Conservation (phyloP, 2,113 vertebrate species). For the Thamnaconus septentrionalis region DNA sequence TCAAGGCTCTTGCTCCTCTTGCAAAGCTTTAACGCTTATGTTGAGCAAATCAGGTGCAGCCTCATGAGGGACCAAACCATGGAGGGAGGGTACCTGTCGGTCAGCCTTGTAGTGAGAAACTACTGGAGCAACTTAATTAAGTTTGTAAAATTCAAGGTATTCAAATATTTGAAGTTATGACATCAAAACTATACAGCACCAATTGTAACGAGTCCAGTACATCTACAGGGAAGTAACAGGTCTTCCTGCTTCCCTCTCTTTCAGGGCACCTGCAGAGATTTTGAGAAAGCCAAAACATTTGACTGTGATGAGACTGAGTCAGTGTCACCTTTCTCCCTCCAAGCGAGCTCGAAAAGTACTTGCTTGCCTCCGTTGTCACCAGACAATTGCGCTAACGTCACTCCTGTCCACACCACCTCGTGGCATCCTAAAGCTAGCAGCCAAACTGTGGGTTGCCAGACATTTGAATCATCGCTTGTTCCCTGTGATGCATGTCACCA, state of each 20-base stretch:
- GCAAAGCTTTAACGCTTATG: conserved; percentile 83
- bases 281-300: too few species aligned
- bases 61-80: conserved; percentile 14
- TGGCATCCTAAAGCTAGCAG: conserved; percentile 16
- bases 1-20: conserved; percentile 88
- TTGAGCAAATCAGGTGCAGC: conserved; percentile 63
- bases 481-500: conserved; percentile 80
- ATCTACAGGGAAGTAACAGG: too few species aligned
- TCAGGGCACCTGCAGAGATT: too few species aligned
- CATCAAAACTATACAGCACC: too few species aligned
- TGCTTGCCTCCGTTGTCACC: too few species aligned
- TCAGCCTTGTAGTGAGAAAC: conserved; percentile 82
- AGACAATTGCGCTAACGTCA: too few species aligned
- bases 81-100: conserved; percentile 75
- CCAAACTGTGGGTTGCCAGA: conserved; percentile 73
- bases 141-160: conserved; percentile 66
- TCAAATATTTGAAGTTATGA: background rate
- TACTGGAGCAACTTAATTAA: conserved; percentile 85
- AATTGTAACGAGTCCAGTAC: too few species aligned
- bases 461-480: conserved; percentile 55
- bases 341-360: too few species aligned
- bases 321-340: too few species aligned
- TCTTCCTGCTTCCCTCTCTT: too few species aligned
- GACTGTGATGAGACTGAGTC: too few species aligned
- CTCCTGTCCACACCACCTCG: too few species aligned